These are phyloP conservation scores for Branchellion lobata DNA, from an alignment of 2,888 invertebrate species.

Conservation along the genomic window DNA sequence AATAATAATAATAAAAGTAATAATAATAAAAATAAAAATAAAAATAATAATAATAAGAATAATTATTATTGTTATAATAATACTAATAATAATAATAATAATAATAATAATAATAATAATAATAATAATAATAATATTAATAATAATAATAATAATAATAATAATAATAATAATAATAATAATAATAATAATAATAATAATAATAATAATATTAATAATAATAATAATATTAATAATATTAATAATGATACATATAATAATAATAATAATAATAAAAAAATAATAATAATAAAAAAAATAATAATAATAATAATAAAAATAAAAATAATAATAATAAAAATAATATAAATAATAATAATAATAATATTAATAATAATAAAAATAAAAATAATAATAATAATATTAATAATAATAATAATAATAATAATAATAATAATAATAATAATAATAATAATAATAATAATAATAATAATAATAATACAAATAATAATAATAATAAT, in stretches of 20 bases:
- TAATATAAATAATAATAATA: background rate
- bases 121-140: too few species aligned
- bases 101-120: too few species aligned
- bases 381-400: background rate
- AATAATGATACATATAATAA: background rate
- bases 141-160: too few species aligned
- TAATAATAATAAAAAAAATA: background rate
- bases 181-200: too few species aligned
- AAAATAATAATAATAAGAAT: too few species aligned
- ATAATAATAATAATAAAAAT: too few species aligned
- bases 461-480: background rate
- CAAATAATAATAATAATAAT: background rate
- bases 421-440: background rate
- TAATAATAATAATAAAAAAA: background rate
- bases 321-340: background rate
- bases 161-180: too few species aligned
- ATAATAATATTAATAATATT: background rate
- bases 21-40: too few species aligned
- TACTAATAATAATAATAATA: too few species aligned
- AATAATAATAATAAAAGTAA: too few species aligned
- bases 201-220: too few species aligned
- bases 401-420: background rate
- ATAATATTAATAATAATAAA: background rate
- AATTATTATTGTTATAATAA: too few species aligned
- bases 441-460: background rate